phyloP scores from a whole-genome alignment of 2,888 invertebrate species.

The Ophioninae sp. region DNA sequence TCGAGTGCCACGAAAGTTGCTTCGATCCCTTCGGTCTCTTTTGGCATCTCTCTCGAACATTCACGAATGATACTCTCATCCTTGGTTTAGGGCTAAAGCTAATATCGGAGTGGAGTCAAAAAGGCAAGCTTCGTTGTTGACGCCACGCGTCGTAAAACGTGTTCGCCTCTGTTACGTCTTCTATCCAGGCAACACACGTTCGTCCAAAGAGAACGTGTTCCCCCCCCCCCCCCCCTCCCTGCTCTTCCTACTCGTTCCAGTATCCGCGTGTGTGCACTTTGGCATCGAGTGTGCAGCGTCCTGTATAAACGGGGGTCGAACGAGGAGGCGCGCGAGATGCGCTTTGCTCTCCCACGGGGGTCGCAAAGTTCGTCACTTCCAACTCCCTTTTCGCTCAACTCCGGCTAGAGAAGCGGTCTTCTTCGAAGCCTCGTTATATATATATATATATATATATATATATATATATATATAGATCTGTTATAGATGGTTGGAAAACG shows the following conservation, averaged over 20 bases:
- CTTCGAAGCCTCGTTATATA: not conserved
- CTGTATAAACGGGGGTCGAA: slow-evolving; percentile 32
- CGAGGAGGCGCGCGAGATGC: slow-evolving; percentile 26
- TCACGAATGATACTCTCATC: not conserved
- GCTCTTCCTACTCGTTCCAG: not conserved
- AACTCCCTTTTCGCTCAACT: slow-evolving; percentile 28
- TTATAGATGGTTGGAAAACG: slow-evolving; percentile 26
- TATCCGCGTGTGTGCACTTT: slow-evolving; percentile 20
- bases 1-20: not conserved
- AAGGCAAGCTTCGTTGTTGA: slow-evolving; percentile 19
- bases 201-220: not conserved
- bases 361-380: slow-evolving; percentile 67
- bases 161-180: slow-evolving; percentile 26
- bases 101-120: slow-evolving; percentile 48
- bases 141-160: slow-evolving; percentile 47
- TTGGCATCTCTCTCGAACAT: not conserved
- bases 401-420: slow-evolving; percentile 3
- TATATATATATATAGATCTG: slow-evolving; percentile 2
- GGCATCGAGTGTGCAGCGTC: slow-evolving; percentile 30
- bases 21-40: slow-evolving; percentile 18
- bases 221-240: too few species aligned
- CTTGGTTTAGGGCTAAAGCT: slow-evolving; percentile 50
- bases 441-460: slow-evolving; percentile 7
- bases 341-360: slow-evolving; percentile 66
- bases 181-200: slow-evolving; percentile 9